Base-by-base conservation (phyloP, 1,140 invertebrate genomes). In the Frieseomelitta varia region DNA sequence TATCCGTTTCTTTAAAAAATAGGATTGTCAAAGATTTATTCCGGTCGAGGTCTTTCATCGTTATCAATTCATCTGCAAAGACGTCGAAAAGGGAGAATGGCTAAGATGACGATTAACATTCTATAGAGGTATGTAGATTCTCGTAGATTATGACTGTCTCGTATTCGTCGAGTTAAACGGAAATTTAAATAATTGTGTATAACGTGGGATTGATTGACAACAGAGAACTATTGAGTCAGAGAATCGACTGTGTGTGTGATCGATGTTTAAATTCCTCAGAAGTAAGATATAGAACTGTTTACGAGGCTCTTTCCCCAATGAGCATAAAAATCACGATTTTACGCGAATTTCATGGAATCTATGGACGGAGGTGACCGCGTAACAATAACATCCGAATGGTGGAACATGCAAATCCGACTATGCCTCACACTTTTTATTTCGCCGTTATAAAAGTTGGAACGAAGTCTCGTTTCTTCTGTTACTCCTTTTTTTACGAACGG, bases 371-470 rank as follows among this genome's bases (percentile, higher is more conserved):
- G 15, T 61, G 51, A 80, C 39, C 65, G 72, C 47, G 85, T 87
- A 73, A 79, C 30, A 30, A 67, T 77, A 69, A 65, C 69, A 55
- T 56, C 56, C 24, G 58, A 74, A 68, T 21, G 61, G 68, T 68
- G 63, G 74, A 17, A 85, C 79, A 89, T 89, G 87, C 78, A 88
- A 88, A 87, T 87, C 56, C 24, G 30, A 63, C 77, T 39, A 27
- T 61, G 34, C 56, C 69, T 77, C 56, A 61, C 71, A 56, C 79
- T 83, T 90, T 91, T 91, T 90, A 91, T 90, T 86, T 87, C 83
- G 84, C 77, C 81, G 72, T 91, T 90, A 91, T 81, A 79, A 88
- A 92, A 92, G 83, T 91, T 87, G 47, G 58, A 80, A 71, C 68
- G 51, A 73, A 90, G 58, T 87, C 73, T 88, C 79, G 58, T 87